Conservation (phyloP, 2,797 vertebrate genomes). For the Chiropotes sagulatus region DNA sequence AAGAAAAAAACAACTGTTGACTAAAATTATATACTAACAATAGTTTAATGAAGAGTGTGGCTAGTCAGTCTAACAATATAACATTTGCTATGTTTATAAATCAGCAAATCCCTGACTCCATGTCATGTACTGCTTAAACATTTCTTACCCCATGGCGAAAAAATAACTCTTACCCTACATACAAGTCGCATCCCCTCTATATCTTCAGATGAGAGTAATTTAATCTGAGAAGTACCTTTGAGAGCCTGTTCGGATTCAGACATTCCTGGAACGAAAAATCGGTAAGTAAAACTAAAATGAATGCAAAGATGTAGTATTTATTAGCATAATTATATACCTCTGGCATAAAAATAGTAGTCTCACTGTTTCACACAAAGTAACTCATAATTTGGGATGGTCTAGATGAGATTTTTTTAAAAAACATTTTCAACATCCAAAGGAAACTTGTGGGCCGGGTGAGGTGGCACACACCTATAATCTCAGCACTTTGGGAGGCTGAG, state of each 20-base stretch:
- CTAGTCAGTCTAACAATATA: not conserved
- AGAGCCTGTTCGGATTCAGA: slow-evolving; percentile 98
- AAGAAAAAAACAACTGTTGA: not conserved
- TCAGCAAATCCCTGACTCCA: not conserved
- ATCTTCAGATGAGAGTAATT: slow-evolving; percentile 94
- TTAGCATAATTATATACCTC: not conserved
- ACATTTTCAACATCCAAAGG: slow-evolving; percentile 21
- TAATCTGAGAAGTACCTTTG: slow-evolving; percentile 99
- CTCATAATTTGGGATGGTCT: not conserved
- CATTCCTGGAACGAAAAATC: slow-evolving; percentile 89
- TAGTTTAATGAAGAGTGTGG: not conserved
- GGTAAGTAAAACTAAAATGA: slow-evolving; percentile 50
- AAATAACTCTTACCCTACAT: slow-evolving; percentile 90
- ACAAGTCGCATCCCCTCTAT: slow-evolving; percentile 97
- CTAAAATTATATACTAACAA: not conserved
- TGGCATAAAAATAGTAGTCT: not conserved
- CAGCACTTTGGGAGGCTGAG: no score
- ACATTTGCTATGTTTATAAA: not conserved
- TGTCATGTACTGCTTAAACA: not conserved
- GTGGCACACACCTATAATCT: no score
- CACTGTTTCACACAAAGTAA: not conserved
- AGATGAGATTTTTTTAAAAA: not conserved
- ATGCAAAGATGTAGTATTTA: not conserved
- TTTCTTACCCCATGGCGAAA: not conserved
- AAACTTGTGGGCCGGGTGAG: not conserved